Conservation (phyloP, 2,888 invertebrate species). For the Chaitophorus viminalis region DNA sequence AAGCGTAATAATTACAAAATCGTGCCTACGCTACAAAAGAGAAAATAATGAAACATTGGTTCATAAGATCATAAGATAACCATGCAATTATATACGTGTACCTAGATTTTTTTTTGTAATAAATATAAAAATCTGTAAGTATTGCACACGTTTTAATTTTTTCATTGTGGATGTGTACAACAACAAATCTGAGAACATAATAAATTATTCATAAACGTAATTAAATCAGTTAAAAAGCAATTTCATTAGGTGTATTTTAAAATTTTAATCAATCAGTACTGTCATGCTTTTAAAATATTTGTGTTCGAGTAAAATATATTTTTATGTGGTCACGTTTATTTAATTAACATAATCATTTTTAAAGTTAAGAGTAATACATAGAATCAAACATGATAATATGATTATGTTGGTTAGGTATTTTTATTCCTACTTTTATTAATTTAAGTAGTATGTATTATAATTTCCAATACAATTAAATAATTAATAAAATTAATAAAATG, state of each 20-base stretch:
- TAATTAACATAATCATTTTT: too few species aligned
- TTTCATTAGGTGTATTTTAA: too few species aligned
- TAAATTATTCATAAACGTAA: too few species aligned
- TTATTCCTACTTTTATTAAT: not conserved
- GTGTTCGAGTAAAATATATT: not conserved
- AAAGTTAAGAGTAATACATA: not conserved
- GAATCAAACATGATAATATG: not conserved
- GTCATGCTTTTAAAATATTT: not conserved
- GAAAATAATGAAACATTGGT: too few species aligned
- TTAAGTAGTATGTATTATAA: too few species aligned
- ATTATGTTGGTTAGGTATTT: not conserved
- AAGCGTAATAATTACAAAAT: not conserved
- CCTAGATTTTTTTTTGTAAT: not conserved
- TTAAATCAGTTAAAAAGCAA: too few species aligned
- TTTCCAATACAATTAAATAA: not conserved
- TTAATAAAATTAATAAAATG: not conserved
- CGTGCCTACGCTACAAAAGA: not conserved
- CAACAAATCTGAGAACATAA: not conserved
- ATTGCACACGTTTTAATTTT: not conserved
- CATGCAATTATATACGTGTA: too few species aligned
- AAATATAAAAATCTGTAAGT: not conserved
- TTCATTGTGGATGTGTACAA: not conserved
- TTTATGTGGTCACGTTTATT: too few species aligned
- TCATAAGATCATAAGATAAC: too few species aligned
- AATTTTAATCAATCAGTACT: not conserved